Percentiles rank a stretch among this genome's conserved stretches.
Conservation (phyloP, 2,888 invertebrate species). For the Standfussiana lucernea region DNA sequence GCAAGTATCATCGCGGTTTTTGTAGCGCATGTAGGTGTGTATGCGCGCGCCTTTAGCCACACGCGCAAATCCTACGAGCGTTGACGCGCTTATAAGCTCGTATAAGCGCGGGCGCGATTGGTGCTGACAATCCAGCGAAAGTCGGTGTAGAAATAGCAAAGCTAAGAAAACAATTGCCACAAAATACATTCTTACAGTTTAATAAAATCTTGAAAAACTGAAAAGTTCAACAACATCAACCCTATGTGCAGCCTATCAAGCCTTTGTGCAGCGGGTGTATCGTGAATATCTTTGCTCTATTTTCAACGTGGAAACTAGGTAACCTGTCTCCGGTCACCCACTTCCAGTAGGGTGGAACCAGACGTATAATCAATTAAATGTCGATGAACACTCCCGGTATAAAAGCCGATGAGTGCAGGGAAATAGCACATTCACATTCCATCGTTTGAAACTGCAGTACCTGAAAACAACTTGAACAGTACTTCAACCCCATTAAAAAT, state of each 20-base stretch:
- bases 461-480: not conserved
- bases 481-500: not conserved
- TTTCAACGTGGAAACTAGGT: not conserved
- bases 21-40: not conserved
- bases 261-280: not conserved
- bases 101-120: not conserved
- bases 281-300: conserved; percentile 5
- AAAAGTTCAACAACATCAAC: not conserved
- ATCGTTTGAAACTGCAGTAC: conserved; percentile 2
- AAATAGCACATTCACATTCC: conserved; percentile 40
- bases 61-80: not conserved
- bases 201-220: not conserved
- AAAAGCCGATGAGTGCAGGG: conserved; percentile 11
- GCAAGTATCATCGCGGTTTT: not conserved
- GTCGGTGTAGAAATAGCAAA: not conserved
- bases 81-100: not conserved
- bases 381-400: conserved; percentile 50
- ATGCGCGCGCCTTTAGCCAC: not conserved
- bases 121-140: not conserved
- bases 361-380: conserved; percentile 52
- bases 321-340: conserved; percentile 32
- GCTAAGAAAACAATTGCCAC: not conserved
- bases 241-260: not conserved
- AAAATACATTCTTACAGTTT: not conserved
- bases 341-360: conserved; percentile 27